Percentiles rank a stretch among this genome's conserved stretches.
Conservation (phyloP, 2,888 invertebrate species). For the Neoitamus cyanurus region DNA sequence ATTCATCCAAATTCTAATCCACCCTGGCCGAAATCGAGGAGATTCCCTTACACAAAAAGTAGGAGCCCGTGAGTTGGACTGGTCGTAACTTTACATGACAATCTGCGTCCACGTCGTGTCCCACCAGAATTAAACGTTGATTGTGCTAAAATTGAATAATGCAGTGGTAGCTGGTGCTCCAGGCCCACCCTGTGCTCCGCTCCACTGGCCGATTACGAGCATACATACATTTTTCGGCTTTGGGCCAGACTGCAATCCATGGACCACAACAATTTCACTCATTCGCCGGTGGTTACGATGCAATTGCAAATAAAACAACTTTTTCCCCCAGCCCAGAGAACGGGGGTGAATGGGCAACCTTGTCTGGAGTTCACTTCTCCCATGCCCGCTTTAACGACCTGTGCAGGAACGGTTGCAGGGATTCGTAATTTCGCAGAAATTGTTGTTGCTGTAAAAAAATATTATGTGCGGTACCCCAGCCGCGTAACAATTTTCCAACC, state of each 20-base stretch:
- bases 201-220: neutral
- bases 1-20: neutral
- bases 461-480: neutral
- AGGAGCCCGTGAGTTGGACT: neutral
- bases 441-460: neutral
- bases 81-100: neutral
- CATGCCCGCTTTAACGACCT: neutral
- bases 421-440: neutral
- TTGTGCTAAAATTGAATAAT: slow-evolving; percentile 17
- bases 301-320: neutral
- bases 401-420: neutral
- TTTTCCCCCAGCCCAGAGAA: neutral
- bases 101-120: neutral
- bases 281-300: neutral
- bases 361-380: neutral
- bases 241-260: slow-evolving; percentile 3
- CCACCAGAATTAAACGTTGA: neutral
- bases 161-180: neutral
- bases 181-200: neutral
- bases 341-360: neutral
- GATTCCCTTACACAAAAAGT: neutral
- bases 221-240: neutral
- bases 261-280: slow-evolving; percentile 22
- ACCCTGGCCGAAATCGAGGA: neutral
- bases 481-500: neutral